These are phyloP conservation scores for Poeciliopsis paucimaculata DNA, from an alignment of 2,797 vertebrate genomes.

Conservation along the genomic window DNA sequence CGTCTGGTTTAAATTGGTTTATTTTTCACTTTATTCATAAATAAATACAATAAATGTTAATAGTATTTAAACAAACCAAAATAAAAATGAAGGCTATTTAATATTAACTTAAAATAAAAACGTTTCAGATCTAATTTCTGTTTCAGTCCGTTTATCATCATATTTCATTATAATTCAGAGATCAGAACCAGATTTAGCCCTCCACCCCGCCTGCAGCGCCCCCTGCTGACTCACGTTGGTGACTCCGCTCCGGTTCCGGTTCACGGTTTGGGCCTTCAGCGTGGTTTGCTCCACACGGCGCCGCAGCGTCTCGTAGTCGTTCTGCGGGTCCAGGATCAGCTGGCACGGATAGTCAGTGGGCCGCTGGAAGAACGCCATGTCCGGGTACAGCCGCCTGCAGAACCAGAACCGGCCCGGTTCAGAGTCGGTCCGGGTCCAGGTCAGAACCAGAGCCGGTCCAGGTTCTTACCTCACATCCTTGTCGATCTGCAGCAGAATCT, in stretches of 20 bases:
- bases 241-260: slow-evolving; percentile 93
- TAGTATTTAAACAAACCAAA: no score
- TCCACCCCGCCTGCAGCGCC: no score
- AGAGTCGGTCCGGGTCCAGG: neutral
- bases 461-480: slow-evolving; percentile 92
- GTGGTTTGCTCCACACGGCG: slow-evolving; percentile 95
- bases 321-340: slow-evolving; percentile 94
- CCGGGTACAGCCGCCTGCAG: slow-evolving; percentile 91
- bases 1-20: fast-evolving
- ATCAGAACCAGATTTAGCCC: no score
- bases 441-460: neutral
- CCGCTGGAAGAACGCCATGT: slow-evolving; percentile 98
- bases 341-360: slow-evolving; percentile 94
- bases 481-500: slow-evolving; percentile 97
- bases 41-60: neutral
- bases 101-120: no score
- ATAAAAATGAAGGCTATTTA: no score
- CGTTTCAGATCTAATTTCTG: no score
- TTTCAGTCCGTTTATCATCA: no score
- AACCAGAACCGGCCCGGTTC: neutral
- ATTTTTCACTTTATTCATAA: neutral
- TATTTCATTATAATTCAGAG: no score
- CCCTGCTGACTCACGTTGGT: slow-evolving; percentile 87
- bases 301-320: slow-evolving; percentile 95
- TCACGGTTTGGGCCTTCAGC: slow-evolving; percentile 94